These are phyloP conservation scores for Polyploca ridens DNA, from an alignment of 2,888 invertebrate species.

Conservation along the genomic window DNA sequence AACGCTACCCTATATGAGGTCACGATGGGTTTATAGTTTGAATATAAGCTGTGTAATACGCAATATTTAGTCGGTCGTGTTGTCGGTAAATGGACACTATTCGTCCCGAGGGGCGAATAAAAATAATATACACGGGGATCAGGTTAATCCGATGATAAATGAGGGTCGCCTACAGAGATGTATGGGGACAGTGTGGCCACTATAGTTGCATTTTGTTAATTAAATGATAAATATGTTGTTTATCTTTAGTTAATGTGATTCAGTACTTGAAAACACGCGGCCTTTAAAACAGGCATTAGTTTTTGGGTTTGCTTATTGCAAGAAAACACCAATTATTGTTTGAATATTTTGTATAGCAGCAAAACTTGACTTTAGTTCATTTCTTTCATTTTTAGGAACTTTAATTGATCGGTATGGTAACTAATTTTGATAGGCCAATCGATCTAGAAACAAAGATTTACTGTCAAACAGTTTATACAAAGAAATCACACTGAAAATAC, in stretches of 20 bases:
- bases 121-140: slow-evolving; percentile 72
- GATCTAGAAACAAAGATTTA: no score
- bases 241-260: neutral
- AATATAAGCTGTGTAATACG: slow-evolving; percentile 20
- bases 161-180: slow-evolving; percentile 46
- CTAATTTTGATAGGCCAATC: no score
- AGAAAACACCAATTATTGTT: no score
- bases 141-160: slow-evolving; percentile 73
- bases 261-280: neutral
- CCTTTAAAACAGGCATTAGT: no score
- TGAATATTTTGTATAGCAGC: no score
- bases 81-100: slow-evolving; percentile 57
- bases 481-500: neutral
- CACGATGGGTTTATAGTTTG: slow-evolving; percentile 19
- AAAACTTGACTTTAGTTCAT: no score
- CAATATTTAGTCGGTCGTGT: slow-evolving; percentile 29
- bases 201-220: slow-evolving; percentile 30
- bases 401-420: no score
- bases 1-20: slow-evolving; percentile 15
- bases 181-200: slow-evolving; percentile 28
- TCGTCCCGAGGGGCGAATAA: slow-evolving; percentile 65
- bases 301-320: no score
- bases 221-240: slow-evolving; percentile 23
- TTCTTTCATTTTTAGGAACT: no score
- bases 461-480: neutral